These are phyloP conservation scores for Dinocampus coccinellae DNA, from an alignment of 2,888 invertebrate species.

Conservation along the genomic window DNA sequence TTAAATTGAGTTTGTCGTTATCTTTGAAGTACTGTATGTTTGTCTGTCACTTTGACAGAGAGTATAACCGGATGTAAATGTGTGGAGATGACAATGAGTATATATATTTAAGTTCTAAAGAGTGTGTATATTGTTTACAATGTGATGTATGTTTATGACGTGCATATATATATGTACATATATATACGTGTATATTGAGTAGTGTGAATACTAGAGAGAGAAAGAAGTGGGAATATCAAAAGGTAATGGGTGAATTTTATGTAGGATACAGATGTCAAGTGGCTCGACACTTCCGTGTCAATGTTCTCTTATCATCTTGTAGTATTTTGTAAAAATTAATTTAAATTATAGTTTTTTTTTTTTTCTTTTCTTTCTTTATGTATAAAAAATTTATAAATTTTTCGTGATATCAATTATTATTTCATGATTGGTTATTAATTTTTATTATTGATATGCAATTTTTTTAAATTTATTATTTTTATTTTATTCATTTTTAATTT, in stretches of 20 bases:
- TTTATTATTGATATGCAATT: not conserved
- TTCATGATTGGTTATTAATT: not conserved
- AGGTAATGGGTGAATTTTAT: not conserved
- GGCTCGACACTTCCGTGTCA: not conserved
- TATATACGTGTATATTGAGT: not conserved
- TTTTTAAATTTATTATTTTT: not conserved
- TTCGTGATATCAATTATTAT: not conserved
- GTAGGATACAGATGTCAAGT: not conserved
- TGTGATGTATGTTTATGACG: constrained; percentile 1
- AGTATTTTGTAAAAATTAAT: not conserved
- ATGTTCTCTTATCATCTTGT: not conserved
- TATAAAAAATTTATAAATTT: not conserved
- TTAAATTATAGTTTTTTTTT: not conserved
- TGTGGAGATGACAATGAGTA: constrained; percentile 29
- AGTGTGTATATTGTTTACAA: not conserved
- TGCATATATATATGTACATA: not conserved
- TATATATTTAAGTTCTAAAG: constrained; percentile 9
- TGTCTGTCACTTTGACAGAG: constrained; percentile 37
- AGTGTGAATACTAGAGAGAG: not conserved
- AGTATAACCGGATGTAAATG: constrained; percentile 18
- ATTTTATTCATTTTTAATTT: not conserved
- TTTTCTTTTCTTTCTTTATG: not conserved
- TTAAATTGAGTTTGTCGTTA: not conserved
- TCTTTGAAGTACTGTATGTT: not conserved
- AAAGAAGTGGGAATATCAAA: no score